A percentile compares a stretch with the other conserved stretches of the same genome.
These are phyloP conservation scores for Chionoecetes opilio DNA, from an alignment of 1,140 invertebrate species.

Conservation along the genomic window DNA sequence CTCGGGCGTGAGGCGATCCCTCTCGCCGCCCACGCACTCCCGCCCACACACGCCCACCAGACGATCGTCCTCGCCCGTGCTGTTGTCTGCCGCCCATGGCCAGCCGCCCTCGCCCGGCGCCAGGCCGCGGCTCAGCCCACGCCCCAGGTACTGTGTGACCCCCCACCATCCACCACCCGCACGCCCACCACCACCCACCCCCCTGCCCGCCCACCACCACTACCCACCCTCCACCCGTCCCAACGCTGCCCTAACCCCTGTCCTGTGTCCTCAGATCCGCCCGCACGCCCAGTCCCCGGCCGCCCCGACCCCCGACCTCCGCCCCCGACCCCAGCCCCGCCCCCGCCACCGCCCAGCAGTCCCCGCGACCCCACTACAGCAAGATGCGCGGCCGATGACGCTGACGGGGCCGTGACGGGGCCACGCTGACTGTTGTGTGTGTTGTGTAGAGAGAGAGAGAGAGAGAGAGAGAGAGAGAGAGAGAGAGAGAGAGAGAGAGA, in stretches of 20 bases:
- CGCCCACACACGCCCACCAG: not conserved
- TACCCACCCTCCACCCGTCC: not conserved
- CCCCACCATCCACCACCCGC: not conserved
- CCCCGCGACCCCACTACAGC: slow-evolving; percentile 66
- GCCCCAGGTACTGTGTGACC: slow-evolving; percentile 58
- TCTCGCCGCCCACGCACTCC: slow-evolving; percentile 45
- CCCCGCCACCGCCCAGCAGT: slow-evolving; percentile 60
- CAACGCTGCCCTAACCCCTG: not conserved
- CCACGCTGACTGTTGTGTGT: not conserved
- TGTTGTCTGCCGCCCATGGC: not conserved
- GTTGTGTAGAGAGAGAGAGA: slow-evolving; percentile 12
- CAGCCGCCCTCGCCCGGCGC: slow-evolving; percentile 58
- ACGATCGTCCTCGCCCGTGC: slow-evolving; percentile 54
- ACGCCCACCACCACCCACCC: not conserved
- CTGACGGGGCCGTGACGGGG: not conserved
- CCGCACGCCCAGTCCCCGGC: slow-evolving; percentile 70
- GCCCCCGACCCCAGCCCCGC: slow-evolving; percentile 50
- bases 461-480: too few relatives aligned
- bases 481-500: not conserved
- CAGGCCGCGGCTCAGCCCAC: slow-evolving; percentile 46
- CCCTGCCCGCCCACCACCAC: not conserved
- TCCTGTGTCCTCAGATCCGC: slow-evolving; percentile 60
- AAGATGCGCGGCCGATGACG: slow-evolving; percentile 72
- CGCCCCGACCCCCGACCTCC: slow-evolving; percentile 65
- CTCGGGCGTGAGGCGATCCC: slow-evolving; percentile 48